Base-by-base conservation (phyloP, 2,888 invertebrate species). In the Ophonus ardosiacus region DNA sequence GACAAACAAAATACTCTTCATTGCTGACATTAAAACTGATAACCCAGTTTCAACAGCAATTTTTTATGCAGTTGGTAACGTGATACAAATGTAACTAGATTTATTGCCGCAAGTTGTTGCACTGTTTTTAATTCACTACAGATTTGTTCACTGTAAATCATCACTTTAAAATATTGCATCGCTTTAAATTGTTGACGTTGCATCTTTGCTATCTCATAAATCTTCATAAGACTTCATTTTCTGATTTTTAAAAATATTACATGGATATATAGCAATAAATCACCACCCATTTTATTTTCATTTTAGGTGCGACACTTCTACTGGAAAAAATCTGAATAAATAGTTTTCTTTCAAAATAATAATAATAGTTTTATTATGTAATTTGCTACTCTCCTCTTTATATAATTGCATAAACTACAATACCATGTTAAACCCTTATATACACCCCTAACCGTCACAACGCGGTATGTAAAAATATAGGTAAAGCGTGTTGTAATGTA, bases 1-100 rank as follows among this genome's bases (percentile, higher is more conserved):
- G 40, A 65, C 65, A 65, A 65, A 65, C 65, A 65, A 65, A 65
- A 43, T 71, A 43, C 71, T 71, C 17, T 71, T 71, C 43, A 71
- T 65, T 21, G 65, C 24, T 71, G 71, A 71, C 71, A 71, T 17
- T 43, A 71, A 71, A 71, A 71, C 71, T 71, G 71, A 71, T 71
- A 71, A 43, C 43, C 71, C 43, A 71, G 71, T 71, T 71, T 71
- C 43, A 71, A 17, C 71, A 71, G 43, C 17, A 31, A 65, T 65
- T 65, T 71, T 71, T 71, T 43, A 8, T 18, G 43, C 40, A 40
- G 43, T 38, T 71, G 71, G 71, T 40, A 71, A 71, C 43, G 40
- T 43, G 43, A 71, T 71, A 71, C 71, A 71, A 71, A 71, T 71
- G 43, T 71, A 43, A 43, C 40, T 43, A 71, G 71, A 71, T 71